Evolutionary conservation across 2,888 invertebrate species (phyloP).

Genomic region (Callimorpha dominula): DNA sequence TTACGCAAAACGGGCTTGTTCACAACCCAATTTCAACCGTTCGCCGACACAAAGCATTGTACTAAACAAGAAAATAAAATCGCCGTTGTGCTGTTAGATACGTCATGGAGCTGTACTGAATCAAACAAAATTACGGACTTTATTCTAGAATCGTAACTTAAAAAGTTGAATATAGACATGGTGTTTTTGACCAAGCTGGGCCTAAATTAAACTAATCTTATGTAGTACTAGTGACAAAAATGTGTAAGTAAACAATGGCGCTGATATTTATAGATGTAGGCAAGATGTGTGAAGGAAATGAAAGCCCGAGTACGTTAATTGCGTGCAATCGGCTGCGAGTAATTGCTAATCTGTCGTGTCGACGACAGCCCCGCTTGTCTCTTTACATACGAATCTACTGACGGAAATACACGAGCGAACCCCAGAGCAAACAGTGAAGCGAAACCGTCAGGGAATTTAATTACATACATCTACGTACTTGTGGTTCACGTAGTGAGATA

Average conservation of each 20-base stretch:
- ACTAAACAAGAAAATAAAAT: conserved; percentile 77
- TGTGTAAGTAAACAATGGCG: conserved; percentile 17
- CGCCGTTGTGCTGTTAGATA: conserved; percentile 52
- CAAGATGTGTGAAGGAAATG: conserved; percentile 71
- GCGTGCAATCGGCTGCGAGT: conserved; percentile 72
- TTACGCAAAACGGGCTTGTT: conserved; percentile 68
- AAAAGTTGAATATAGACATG: background rate
- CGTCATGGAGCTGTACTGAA: conserved; percentile 47
- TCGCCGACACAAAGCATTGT: conserved; percentile 65
- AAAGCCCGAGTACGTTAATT: conserved; percentile 71
- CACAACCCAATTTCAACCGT: conserved; percentile 74
- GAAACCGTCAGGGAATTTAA: conserved; percentile 26
- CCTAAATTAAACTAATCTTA: background rate
- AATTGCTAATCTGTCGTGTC: conserved; percentile 73
- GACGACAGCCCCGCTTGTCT: conserved; percentile 59
- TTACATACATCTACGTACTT: conserved; percentile 16
- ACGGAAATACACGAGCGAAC: conserved; percentile 30
- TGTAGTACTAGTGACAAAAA: background rate
- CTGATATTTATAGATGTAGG: conserved; percentile 21
- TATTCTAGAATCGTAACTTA: conserved; percentile 6
- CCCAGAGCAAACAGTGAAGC: conserved; percentile 25
- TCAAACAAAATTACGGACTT: background rate
- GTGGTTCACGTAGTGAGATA: conserved; percentile 2
- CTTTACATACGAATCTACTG: conserved; percentile 48
- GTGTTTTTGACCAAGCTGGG: background rate